Conservation (phyloP, 1,140 invertebrate species). For the Acromyrmex echinatior region DNA sequence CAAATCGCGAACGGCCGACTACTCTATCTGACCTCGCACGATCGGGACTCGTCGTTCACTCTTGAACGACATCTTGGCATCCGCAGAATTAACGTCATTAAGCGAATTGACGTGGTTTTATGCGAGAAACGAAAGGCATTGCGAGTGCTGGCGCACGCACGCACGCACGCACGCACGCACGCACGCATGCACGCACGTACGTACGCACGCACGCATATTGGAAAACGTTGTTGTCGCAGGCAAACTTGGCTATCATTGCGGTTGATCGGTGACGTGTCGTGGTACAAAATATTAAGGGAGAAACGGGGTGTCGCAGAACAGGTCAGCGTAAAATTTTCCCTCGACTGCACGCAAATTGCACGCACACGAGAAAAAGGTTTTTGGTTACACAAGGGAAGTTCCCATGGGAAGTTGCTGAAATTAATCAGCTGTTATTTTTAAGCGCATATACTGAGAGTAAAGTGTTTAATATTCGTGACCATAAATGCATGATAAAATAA, state of each 20-base stretch:
- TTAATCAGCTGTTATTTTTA: too few relatives aligned
- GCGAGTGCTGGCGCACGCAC: not conserved
- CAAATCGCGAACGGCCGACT: constrained; percentile 2
- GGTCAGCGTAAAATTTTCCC: not conserved
- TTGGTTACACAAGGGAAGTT: too few relatives aligned
- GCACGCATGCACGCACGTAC: not conserved
- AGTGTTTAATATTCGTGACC: too few relatives aligned
- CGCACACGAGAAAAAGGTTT: too few relatives aligned
- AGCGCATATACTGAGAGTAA: too few relatives aligned
- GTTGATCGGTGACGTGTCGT: not conserved
- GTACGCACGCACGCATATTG: not conserved
- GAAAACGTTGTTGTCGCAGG: not conserved
- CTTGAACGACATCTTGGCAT: constrained; percentile 58
- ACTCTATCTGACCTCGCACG: constrained; percentile 14
- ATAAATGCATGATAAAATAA: too few relatives aligned
- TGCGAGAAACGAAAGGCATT: constrained; percentile 47
- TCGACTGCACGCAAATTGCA: not conserved
- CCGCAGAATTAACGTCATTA: constrained; percentile 57
- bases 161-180: not conserved
- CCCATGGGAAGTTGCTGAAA: too few relatives aligned
- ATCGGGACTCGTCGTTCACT: constrained; percentile 21
- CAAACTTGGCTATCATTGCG: not conserved
- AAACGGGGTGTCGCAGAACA: not conserved
- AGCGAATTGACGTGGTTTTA: constrained; percentile 55
- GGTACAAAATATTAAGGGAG: not conserved